Evolutionary conservation across 2,888 invertebrate species (phyloP), one percentile per base, ranked within the genome.

Genomic region (Trissolcus brochymenae): DNA sequence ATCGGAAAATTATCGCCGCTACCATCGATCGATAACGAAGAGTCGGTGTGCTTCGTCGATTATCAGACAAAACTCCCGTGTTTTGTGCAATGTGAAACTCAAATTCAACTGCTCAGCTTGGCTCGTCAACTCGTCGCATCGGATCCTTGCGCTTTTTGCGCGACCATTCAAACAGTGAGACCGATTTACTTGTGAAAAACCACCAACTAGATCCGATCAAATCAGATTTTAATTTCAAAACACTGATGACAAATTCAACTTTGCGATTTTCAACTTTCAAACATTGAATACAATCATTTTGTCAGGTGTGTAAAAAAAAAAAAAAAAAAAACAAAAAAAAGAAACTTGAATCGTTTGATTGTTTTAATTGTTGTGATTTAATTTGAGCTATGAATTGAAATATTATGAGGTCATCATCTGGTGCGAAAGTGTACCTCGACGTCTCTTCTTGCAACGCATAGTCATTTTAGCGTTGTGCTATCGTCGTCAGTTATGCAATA

Each of bases 401-500:
- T 35, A 11, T 35, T 35, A 11, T 35, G 35, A 35, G 35, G 1
- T 35, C 29, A 35, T 11, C 35, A 35, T 35, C 35, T 35, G 35
- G 35, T 35, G 35, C 9, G 35, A 35, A 40, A 60, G 49, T 41
- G 60, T 68, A 66, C 67, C 54, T 68, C 61, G 57, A 57, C 40
- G 64, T 14, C n/a, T 60, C 71, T 57, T 70, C 70, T 61, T 62
- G 35, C 57, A 54, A 62, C 55, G 67, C 59, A 55, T 74, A 56
- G 76, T 72, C 66, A 64, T 64, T 77, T 55, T 41, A 65, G 81
- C 78, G 82, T 82, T 84, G 80, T 78, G 82, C 82, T 85, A 86
- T 86, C 83, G 83, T 82, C 80, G 76, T 82, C 78, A 67, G 82
- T 86, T 86, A 83, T 83, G 85, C 84, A 86, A 86, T 84, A 76